Conservation (phyloP, 2,888 invertebrate species). For the Eupithecia vulgata region DNA sequence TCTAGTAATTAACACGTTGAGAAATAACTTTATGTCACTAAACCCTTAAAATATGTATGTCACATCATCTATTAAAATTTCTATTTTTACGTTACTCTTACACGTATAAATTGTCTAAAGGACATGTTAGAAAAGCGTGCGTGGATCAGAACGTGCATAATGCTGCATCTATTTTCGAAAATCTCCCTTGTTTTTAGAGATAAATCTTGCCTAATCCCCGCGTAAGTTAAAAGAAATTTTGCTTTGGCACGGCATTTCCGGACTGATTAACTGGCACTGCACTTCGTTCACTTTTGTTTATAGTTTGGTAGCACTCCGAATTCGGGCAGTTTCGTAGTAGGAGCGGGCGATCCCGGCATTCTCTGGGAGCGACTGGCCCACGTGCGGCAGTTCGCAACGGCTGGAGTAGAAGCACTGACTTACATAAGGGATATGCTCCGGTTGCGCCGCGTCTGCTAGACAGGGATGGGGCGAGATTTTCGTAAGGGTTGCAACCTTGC, state of each 20-base stretch:
- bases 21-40: conserved; percentile 75
- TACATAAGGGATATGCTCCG: conserved; percentile 80
- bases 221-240: conserved; percentile 65
- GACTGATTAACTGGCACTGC: conserved; percentile 55
- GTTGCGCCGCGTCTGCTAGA: conserved; percentile 69
- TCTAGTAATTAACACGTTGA: conserved; percentile 74
- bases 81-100: conserved; percentile 71
- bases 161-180: conserved; percentile 62
- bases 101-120: conserved; percentile 62
- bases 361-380: conserved; percentile 52
- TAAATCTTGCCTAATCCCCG: conserved; percentile 67
- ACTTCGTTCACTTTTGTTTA: conserved; percentile 58
- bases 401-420: conserved; percentile 72
- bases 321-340: conserved; percentile 45
- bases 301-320: conserved; percentile 56
- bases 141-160: conserved; percentile 63
- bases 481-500: conserved; percentile 68
- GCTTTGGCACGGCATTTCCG: conserved; percentile 60
- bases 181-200: conserved; percentile 62
- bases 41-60: conserved; percentile 71
- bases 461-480: conserved; percentile 67
- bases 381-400: conserved; percentile 58
- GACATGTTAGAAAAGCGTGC: conserved; percentile 55
- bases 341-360: conserved; percentile 59
- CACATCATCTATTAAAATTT: conserved; percentile 68